Base-by-base conservation (phyloP, 2,797 vertebrate genomes). In the Neomorphus geoffroyi region DNA sequence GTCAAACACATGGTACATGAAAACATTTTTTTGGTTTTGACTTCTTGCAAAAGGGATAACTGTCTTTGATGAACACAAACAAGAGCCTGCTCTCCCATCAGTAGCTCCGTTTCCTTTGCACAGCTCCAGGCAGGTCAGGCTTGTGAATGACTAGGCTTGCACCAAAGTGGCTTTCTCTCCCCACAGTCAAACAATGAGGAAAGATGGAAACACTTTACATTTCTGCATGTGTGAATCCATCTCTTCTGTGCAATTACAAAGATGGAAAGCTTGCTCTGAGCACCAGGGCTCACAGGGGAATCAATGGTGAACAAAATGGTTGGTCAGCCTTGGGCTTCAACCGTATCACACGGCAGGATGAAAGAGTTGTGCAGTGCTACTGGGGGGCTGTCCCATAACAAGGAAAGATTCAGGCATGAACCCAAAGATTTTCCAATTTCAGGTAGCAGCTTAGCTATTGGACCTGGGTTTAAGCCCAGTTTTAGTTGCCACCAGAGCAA, bases 341-440 rank as follows among this genome's bases (percentile, higher is more conserved):
- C 12, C 0, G 0, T 11, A 37, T 5, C 54, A 32, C 32, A 27
- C 0, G 0, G 27, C 2, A 45, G 37, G 45, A 72, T 27, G n/a
- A 2, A 7, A 2, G 53, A 64, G 26, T 0, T 62, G 33, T 0
- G 0, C 12, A 54, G 45, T 46, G 45, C 21, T 21, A 24, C 46
- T 48, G 23, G 17, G 45, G 22, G 45, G 45, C 45, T 18, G 17
- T 41, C 39, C 14, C 39, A 45, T 45, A 45, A 18, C 45, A 48
- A 48, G 22, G 45, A 22, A 21, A 83, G 69, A 69, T 46, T 66
- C 66, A 75, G 33, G 66, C 41, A 67, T 0, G 8, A 84, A 77
- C 48, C 33, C 0, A 0, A 84, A 62, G 2, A 43, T 45, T 18
- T 79, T 73, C 48, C 51, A 23, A 32, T 57, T 85, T 92, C 35